Percentiles rank a stretch among this genome's conserved stretches.
These are phyloP conservation scores for Phainopepla nitens DNA, from an alignment of 2,113 vertebrate genomes.

Conservation along the genomic window DNA sequence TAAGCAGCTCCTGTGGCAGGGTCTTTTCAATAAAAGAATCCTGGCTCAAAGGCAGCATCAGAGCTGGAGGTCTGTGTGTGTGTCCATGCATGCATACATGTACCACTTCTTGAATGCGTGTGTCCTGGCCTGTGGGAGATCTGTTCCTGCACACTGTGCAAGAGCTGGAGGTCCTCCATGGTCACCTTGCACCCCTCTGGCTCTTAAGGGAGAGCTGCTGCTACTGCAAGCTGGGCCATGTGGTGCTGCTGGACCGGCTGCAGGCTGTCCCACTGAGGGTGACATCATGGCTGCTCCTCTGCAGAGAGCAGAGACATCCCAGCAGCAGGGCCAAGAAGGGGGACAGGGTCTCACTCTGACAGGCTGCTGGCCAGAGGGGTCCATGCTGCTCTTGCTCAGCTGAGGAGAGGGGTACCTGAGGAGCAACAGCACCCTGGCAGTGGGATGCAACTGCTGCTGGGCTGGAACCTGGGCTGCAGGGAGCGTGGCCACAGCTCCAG, in stretches of 20 bases:
- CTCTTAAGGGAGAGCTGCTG: not conserved
- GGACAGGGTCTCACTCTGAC: not conserved
- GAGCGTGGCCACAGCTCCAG: not conserved
- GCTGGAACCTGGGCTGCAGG: not conserved
- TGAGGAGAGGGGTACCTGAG: not conserved
- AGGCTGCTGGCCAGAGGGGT: accelerated
- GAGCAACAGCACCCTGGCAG: not conserved
- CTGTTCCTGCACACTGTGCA: not conserved
- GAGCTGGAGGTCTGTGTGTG: not conserved
- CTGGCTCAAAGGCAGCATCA: conserved; percentile 13
- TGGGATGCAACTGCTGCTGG: not conserved
- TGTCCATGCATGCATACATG: accelerated
- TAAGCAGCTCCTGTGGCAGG: not conserved
- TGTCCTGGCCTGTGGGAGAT: not conserved
- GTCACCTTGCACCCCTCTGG: accelerated
- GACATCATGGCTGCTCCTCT: not conserved
- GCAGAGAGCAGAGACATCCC: not conserved
- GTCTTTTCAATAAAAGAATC: conserved; percentile 63
- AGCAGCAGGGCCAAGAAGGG: not conserved
- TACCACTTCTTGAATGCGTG: accelerated
- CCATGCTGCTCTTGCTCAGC: not conserved
- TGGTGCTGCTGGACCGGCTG: not conserved
- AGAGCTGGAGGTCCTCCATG: not conserved
- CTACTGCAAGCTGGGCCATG: not conserved
- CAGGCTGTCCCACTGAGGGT: not conserved